Percentiles rank a stretch among this genome's conserved stretches.
These are phyloP conservation scores for Drosophila tristis DNA, from an alignment of 1,140 invertebrate species.

Conservation along the genomic window DNA sequence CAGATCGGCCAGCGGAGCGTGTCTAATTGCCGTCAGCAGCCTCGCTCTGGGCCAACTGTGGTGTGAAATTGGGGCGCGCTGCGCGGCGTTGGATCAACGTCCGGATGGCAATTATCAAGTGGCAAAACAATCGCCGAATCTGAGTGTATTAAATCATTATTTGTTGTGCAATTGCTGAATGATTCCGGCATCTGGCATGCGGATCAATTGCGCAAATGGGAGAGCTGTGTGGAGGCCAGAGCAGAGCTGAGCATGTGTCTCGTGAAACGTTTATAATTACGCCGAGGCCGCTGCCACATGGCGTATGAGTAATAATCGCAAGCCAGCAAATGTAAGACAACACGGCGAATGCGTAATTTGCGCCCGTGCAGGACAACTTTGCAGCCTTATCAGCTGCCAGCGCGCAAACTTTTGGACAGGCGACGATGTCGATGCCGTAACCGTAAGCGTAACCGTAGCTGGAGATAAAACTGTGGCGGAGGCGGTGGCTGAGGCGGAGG, in stretches of 20 bases:
- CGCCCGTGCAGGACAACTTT: slow-evolving; percentile 16
- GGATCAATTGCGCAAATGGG: slow-evolving; percentile 3
- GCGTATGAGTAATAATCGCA: slow-evolving; percentile 68
- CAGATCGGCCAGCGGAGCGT: slow-evolving; percentile 29
- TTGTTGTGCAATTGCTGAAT: slow-evolving; percentile 29
- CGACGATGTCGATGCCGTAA: too few relatives aligned
- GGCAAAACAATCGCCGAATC: not conserved
- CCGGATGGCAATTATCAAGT: slow-evolving; percentile 24
- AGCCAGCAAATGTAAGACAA: slow-evolving; percentile 54
- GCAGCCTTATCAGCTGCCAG: slow-evolving; percentile 59
- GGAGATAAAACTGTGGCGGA: not conserved
- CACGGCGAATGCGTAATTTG: slow-evolving; percentile 75
- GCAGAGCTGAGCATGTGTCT: too few relatives aligned
- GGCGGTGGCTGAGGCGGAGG: not conserved
- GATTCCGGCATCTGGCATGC: not conserved
- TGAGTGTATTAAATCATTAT: slow-evolving; percentile 43
- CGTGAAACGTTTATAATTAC: slow-evolving; percentile 68
- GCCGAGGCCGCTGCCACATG: slow-evolving; percentile 32
- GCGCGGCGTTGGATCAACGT: too few relatives aligned
- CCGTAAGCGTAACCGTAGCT: too few relatives aligned
- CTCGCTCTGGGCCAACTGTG: slow-evolving; percentile 7
- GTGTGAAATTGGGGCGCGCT: slow-evolving; percentile 54
- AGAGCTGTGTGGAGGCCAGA: not conserved
- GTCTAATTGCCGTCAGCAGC: slow-evolving; percentile 32
- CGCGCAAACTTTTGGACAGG: slow-evolving; percentile 46